Conservation (phyloP, 2,113 vertebrate genomes). For the Otocyon megalotis region DNA sequence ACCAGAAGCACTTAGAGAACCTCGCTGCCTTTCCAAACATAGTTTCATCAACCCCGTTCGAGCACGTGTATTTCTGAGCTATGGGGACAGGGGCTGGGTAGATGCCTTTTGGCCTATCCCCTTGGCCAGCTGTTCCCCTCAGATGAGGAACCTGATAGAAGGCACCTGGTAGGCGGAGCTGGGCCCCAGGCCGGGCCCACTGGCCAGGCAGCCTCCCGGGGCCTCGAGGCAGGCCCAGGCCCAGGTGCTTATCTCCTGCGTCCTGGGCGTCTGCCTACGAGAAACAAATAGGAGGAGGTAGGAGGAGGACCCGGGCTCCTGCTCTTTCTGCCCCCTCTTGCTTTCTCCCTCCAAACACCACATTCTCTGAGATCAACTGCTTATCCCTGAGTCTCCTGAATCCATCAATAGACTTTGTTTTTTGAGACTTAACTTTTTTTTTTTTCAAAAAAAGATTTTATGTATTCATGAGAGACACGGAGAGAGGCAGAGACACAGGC, state of each 20-base stretch:
- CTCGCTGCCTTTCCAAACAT: neutral
- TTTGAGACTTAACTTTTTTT: neutral
- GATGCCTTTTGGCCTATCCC: neutral
- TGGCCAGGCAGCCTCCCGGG: neutral
- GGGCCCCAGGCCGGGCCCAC: neutral
- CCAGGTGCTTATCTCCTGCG: neutral
- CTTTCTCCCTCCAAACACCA: neutral
- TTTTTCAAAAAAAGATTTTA: neutral
- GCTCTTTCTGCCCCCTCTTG: neutral
- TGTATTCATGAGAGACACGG: too few relatives aligned
- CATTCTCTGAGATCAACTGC: neutral
- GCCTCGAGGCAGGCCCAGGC: too few relatives aligned
- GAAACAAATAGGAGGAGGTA: neutral
- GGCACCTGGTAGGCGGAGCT: accelerated
- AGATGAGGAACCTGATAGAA: neutral
- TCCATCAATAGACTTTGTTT: neutral
- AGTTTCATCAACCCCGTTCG: neutral
- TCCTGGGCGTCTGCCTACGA: neutral
- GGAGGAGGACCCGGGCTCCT: accelerated
- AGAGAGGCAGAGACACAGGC: too few relatives aligned
- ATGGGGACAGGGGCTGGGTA: accelerated
- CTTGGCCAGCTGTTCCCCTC: neutral
- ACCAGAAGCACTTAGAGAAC: neutral
- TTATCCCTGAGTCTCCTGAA: neutral
- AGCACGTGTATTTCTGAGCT: neutral